Percentiles rank a stretch among this genome's conserved stretches.
These are phyloP conservation scores for Cataglyphis rosenhaueri DNA, from an alignment of 2,888 invertebrate genomes.

Conservation along the genomic window DNA sequence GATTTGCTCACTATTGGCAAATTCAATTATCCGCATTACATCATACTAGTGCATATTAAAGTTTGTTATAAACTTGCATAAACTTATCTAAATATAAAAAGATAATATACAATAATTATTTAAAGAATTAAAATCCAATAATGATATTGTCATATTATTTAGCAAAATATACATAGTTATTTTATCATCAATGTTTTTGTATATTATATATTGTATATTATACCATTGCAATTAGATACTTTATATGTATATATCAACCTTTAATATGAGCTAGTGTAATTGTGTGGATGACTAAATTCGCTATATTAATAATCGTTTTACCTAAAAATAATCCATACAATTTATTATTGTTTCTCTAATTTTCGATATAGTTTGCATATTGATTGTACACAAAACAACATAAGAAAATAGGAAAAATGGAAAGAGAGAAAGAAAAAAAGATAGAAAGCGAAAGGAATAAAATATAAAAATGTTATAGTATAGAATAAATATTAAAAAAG, in stretches of 20 bases:
- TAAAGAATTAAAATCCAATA: too few relatives aligned
- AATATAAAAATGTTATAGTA: not conserved
- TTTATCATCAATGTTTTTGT: too few relatives aligned
- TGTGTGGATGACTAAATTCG: not conserved
- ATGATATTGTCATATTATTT: too few relatives aligned
- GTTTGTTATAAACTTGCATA: too few relatives aligned
- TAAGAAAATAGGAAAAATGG: not conserved
- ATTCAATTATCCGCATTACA: not conserved
- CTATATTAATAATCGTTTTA: slow-evolving; percentile 44
- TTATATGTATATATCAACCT: too few relatives aligned
- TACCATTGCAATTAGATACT: too few relatives aligned
- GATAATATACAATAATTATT: too few relatives aligned
- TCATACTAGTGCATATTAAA: too few relatives aligned
- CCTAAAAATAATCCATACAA: slow-evolving; percentile 20
- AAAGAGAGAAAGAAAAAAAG: not conserved
- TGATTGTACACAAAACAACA: slow-evolving; percentile 46
- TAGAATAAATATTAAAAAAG: not conserved
- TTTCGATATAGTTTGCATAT: slow-evolving; percentile 57
- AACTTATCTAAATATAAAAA: too few relatives aligned
- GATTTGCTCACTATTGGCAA: slow-evolving; percentile 42
- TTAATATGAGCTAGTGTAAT: too few relatives aligned
- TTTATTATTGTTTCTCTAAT: slow-evolving; percentile 50
- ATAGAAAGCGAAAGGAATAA: not conserved
- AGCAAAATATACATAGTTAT: too few relatives aligned
- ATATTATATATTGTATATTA: too few relatives aligned